Evolutionary conservation across 2,113 vertebrate species (phyloP).

Genomic region (Cyanistes caeruleus): DNA sequence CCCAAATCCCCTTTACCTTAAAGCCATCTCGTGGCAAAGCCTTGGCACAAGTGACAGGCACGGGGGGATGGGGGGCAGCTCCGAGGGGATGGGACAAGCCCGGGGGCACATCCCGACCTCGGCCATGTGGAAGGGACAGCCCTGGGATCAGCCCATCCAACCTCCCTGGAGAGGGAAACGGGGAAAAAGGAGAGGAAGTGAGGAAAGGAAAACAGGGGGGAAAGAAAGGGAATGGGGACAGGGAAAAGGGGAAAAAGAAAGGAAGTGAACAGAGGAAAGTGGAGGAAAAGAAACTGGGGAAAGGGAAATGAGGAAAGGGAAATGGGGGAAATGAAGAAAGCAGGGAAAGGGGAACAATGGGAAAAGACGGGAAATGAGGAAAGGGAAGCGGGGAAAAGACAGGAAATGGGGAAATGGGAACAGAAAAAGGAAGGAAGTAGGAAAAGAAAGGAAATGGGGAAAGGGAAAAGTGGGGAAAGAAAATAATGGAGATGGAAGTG

Average conservation of each 20-base stretch:
- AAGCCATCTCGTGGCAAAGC: neutral
- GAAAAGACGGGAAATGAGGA: neutral
- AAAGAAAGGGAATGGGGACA: neutral
- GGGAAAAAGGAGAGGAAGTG: neutral
- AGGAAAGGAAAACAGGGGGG: neutral
- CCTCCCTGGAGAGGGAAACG: neutral
- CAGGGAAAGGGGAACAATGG: neutral
- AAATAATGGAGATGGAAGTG: neutral
- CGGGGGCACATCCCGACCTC: fast-evolving
- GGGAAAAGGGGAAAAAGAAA: neutral
- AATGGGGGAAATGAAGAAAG: neutral
- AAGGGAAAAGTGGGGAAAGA: neutral
- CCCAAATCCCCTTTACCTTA: neutral
- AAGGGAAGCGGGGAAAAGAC: neutral
- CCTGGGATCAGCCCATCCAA: neutral
- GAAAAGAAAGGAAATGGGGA: neutral
- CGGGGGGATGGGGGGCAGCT: neutral
- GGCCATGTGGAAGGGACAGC: neutral
- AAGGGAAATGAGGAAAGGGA: neutral
- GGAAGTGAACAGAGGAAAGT: neutral
- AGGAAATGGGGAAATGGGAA: neutral
- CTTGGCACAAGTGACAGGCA: neutral
- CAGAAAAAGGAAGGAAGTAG: fast-evolving
- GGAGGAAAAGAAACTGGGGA: neutral
- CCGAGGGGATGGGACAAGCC: neutral